Evolutionary conservation across 2,797 vertebrate genomes (phyloP).

Genomic region (Australoheros facetus): DNA sequence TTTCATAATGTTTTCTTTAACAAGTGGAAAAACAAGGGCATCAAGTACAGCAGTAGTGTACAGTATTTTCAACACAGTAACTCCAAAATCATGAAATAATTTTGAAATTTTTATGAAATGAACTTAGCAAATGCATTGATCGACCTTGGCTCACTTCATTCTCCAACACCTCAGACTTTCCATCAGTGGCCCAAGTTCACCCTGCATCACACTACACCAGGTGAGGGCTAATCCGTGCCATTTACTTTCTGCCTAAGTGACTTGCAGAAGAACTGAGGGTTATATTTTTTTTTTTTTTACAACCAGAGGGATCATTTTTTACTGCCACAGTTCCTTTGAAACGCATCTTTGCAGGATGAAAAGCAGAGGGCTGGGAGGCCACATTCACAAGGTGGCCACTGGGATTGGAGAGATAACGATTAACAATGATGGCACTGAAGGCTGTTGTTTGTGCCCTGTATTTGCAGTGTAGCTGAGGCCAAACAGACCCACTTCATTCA

Average conservation of each 20-base stretch:
- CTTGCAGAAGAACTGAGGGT: neutral
- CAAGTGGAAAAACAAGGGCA: neutral
- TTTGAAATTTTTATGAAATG: neutral
- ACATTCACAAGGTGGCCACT: neutral
- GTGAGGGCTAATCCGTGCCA: conserved; percentile 18
- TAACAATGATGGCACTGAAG: neutral
- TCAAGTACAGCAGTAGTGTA: neutral
- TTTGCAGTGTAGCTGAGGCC: conserved; percentile 28
- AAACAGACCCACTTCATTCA: conserved; percentile 7
- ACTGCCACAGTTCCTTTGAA: conserved; percentile 3
- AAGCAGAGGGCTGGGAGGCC: neutral
- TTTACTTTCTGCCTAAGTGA: conserved; percentile 1
- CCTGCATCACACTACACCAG: neutral
- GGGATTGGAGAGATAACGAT: neutral
- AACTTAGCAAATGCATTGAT: neutral
- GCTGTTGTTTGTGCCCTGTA: neutral
- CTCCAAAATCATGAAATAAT: neutral
- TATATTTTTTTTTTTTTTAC: conserved; percentile 8
- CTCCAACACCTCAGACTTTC: neutral
- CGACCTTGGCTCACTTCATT: neutral
- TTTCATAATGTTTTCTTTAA: conserved; percentile 1
- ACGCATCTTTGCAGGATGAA: conserved; percentile 9
- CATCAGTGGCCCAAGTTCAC: neutral
- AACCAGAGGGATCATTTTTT: neutral
- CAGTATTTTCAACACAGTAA: neutral